Evolutionary conservation across 2,888 invertebrate species (phyloP), one percentile per base, ranked within the genome.

Genomic region (Poecilus cupreus): DNA sequence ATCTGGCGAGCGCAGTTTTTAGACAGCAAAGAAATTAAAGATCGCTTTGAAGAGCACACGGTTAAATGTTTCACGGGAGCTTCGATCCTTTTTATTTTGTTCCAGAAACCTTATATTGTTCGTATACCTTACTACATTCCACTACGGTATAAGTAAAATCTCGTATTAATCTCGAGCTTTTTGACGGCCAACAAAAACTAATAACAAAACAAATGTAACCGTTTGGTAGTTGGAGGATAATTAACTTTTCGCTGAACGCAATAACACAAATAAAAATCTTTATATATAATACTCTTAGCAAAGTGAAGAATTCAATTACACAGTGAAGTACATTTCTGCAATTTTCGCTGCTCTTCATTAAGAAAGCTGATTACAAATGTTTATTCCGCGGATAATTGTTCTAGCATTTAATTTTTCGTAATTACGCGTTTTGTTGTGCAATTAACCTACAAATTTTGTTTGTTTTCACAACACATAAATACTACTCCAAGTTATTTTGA

Each of bases 11-110:
- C 49, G 51, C 26, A 57, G 76, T 76, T 76, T 76, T 54, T 57
- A 54, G 76, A 76, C 76, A 76, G 76, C 18, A 57, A 54, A 54
- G 76, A 76, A 76, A 76, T 76, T 76, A 76, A 76, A 76, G 76
- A 76, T 76, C 57, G 57, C 76, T 54, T 72, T 72, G 72, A 72
- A 46, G 60, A 54, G 49, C 72, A 72, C 49, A 46, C 72, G 49
- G 49, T 37, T 76, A 76, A 57, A 54, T 43, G 37, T 76, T 76
- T 76, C 76, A 54, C 57, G 57, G 22, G 24, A 54, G 37, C 46
- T 54, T n/a, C 37, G 54, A 54, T 76, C 76, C 57, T 57, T 72
- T 76, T 75, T 75, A 51, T 75, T 75, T 49, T 51, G 32, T 75
- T 49, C 13, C 32, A 32, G 74, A 46, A 49, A 51, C 74, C 46